These are phyloP conservation scores for Cyrtonyx montezumae DNA, from an alignment of 2,113 vertebrate species.

Conservation along the genomic window DNA sequence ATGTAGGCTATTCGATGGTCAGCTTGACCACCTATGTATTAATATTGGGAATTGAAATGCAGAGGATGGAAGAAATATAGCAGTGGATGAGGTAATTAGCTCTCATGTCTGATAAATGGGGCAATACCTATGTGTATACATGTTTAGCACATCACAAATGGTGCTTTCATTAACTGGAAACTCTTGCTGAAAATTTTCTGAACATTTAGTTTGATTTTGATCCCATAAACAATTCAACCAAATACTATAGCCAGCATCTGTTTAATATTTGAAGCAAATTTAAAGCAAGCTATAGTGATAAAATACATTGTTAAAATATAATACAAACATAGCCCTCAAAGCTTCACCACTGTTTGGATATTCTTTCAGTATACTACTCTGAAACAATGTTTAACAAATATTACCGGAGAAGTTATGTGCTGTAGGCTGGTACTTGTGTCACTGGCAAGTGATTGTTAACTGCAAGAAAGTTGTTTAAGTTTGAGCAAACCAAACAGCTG, in stretches of 20 bases:
- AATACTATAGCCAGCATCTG: slow-evolving; percentile 62
- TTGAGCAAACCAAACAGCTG: background rate
- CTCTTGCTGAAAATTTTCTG: slow-evolving; percentile 85
- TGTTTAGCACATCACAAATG: slow-evolving; percentile 90
- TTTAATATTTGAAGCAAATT: slow-evolving; percentile 77
- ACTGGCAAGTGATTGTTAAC: background rate
- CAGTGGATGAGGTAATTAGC: slow-evolving; percentile 96
- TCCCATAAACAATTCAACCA: slow-evolving; percentile 76
- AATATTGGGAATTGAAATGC: slow-evolving; percentile 96
- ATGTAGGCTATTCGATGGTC: slow-evolving; percentile 92
- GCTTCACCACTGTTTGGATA: slow-evolving; percentile 54
- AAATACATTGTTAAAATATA: slow-evolving; percentile 72
- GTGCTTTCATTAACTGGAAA: slow-evolving; percentile 90
- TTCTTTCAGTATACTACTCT: slow-evolving; percentile 52
- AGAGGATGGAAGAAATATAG: slow-evolving; percentile 91
- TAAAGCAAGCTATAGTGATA: slow-evolving; percentile 67
- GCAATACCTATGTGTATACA: slow-evolving; percentile 96
- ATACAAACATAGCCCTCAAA: slow-evolving; percentile 66
- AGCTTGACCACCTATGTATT: slow-evolving; percentile 93
- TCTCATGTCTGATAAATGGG: slow-evolving; percentile 98
- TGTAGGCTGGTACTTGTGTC: background rate
- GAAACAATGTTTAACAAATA: slow-evolving; percentile 49
- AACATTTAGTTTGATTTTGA: slow-evolving; percentile 83
- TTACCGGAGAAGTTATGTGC: background rate
- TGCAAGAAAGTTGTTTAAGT: background rate